These are phyloP conservation scores for Cherax destructor DNA, from an alignment of 1,140 invertebrate species.

Conservation along the genomic window DNA sequence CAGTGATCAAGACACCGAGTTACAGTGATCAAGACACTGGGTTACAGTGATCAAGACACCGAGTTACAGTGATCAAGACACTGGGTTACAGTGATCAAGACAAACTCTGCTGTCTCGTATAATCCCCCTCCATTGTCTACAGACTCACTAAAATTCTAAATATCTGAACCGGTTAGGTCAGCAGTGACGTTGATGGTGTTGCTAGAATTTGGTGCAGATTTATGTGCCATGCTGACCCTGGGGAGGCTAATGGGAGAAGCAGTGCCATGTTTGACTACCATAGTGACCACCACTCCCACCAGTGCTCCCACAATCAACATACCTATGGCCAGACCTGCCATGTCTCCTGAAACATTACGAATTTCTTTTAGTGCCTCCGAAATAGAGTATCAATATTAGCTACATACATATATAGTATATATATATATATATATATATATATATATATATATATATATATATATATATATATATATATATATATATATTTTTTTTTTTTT, in stretches of 20 bases:
- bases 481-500: too few species aligned
- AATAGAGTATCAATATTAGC: too few species aligned
- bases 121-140: not conserved
- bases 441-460: not conserved
- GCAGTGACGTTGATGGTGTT: conserved; percentile 23
- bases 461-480: not conserved
- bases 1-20: too few species aligned
- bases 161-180: conserved; percentile 25
- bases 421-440: not conserved
- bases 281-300: not conserved
- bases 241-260: not conserved
- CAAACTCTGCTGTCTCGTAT: not conserved
- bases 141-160: not conserved
- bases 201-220: not conserved
- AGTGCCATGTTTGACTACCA: not conserved
- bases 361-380: not conserved
- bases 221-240: conserved; percentile 27
- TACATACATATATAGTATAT: too few species aligned
- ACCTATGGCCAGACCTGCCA: conserved; percentile 47
- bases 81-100: not conserved
- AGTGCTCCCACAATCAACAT: conserved; percentile 13
- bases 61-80: too few species aligned
- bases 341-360: conserved; percentile 21
- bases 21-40: too few species aligned
- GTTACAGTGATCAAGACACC: too few species aligned